These are phyloP conservation scores for Tortricodes alternella DNA, from an alignment of 2,888 invertebrate genomes.

Conservation along the genomic window DNA sequence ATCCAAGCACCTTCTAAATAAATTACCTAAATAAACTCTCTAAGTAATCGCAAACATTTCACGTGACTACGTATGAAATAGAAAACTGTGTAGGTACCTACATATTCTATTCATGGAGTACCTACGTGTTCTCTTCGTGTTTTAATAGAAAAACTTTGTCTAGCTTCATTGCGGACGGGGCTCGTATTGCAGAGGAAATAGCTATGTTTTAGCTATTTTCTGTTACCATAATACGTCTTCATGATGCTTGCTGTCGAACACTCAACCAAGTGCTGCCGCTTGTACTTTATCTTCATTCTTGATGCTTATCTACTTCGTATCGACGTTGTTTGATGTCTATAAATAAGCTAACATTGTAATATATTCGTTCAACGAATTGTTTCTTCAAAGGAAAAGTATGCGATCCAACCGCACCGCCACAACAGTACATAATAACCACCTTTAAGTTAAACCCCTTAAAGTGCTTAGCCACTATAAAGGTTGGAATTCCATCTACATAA, in stretches of 20 bases:
- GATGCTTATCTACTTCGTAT: constrained; percentile 13
- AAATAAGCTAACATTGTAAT: not conserved
- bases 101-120: constrained; percentile 43
- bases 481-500: too few relatives aligned
- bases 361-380: too few relatives aligned
- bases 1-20: not conserved
- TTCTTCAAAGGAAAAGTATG: too few relatives aligned
- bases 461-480: too few relatives aligned
- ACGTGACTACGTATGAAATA: constrained; percentile 11
- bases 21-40: constrained; percentile 4
- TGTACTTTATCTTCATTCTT: constrained; percentile 49
- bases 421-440: too few relatives aligned
- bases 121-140: constrained; percentile 42
- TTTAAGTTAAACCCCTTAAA: too few relatives aligned
- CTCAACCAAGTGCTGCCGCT: constrained; percentile 43
- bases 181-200: constrained; percentile 32
- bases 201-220: constrained; percentile 41
- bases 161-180: constrained; percentile 32
- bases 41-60: constrained; percentile 20
- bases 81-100: constrained; percentile 26
- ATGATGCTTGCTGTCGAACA: constrained; percentile 48
- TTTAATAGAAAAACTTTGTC: constrained; percentile 46
- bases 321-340: constrained; percentile 6
- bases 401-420: too few relatives aligned
- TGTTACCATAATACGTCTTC: constrained; percentile 56